Evolutionary conservation across 1,140 invertebrate species (phyloP).

Genomic region (Himalopsyche phryganea): DNA sequence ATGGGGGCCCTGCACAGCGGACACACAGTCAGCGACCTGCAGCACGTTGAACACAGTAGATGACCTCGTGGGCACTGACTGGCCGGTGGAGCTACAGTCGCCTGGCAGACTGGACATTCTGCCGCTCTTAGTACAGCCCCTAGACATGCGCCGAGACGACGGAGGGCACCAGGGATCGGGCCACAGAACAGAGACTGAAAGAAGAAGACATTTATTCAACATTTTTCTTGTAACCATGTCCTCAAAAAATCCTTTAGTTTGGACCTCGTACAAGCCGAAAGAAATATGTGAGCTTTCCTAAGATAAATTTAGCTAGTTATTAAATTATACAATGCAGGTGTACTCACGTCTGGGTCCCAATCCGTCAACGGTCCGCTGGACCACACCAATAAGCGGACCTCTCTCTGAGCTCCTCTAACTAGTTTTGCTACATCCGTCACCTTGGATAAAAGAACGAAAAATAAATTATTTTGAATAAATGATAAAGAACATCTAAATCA

Average conservation of each 20-base stretch:
- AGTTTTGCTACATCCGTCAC: conserved; percentile 43
- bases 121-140: conserved; percentile 52
- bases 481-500: too few relatives aligned
- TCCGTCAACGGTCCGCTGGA: conserved; percentile 45
- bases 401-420: neutral
- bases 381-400: conserved; percentile 48
- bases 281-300: too few relatives aligned
- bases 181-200: conserved; percentile 52
- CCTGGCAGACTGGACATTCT: conserved; percentile 62
- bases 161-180: conserved; percentile 52
- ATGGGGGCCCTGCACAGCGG: conserved; percentile 40
- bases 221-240: too few relatives aligned
- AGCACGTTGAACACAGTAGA: conserved; percentile 59
- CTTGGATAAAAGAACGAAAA: conserved; percentile 7
- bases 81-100: conserved; percentile 59
- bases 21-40: conserved; percentile 45
- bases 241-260: too few relatives aligned
- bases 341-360: conserved; percentile 47
- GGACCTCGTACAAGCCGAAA: too few relatives aligned
- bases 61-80: conserved; percentile 67
- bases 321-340: too few relatives aligned
- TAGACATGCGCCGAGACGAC: conserved; percentile 48
- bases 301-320: too few relatives aligned
- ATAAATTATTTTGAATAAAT: too few relatives aligned
- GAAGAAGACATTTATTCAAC: neutral